Percentiles rank a stretch among this genome's conserved stretches.
Conservation (phyloP, 2,113 vertebrate species). For the Ornithorhynchus anatinus region DNA sequence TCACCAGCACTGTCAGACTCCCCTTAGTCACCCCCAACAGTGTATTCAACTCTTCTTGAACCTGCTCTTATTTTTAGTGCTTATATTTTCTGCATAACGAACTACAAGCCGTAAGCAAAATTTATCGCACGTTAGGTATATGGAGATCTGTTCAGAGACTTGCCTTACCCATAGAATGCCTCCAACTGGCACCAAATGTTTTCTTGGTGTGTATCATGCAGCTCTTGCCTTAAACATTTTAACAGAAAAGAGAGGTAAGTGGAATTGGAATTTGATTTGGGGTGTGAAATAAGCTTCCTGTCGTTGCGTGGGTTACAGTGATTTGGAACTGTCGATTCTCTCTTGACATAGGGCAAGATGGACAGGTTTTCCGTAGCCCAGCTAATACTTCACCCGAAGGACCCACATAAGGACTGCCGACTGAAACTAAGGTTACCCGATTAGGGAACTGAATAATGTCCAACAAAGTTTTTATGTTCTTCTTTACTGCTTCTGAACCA, state of each 20-base stretch:
- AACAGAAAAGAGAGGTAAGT: constrained; percentile 26
- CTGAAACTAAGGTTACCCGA: background rate
- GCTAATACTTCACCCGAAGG: background rate
- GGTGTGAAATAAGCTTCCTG: constrained; percentile 27
- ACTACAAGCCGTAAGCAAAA: no score
- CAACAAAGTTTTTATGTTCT: background rate
- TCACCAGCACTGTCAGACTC: no score
- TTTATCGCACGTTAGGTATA: background rate
- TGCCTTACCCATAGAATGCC: constrained; percentile 36
- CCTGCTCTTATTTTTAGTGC: no score
- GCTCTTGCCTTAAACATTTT: constrained; percentile 20
- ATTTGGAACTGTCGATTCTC: constrained; percentile 14
- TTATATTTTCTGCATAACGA: no score
- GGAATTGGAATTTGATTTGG: constrained; percentile 50
- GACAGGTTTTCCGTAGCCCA: constrained; percentile 15
- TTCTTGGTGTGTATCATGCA: constrained; percentile 30
- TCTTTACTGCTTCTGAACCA: background rate
- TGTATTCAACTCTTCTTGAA: no score
- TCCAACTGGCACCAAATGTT: constrained; percentile 21
- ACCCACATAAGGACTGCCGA: background rate
- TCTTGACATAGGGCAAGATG: constrained; percentile 13
- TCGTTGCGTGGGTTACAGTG: constrained; percentile 19
- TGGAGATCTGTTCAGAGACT: constrained; percentile 5
- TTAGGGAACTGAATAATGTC: constrained; percentile 25
- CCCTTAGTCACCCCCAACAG: no score